Conservation (phyloP, 2,888 invertebrate species). For the Drosophila diplacantha region DNA sequence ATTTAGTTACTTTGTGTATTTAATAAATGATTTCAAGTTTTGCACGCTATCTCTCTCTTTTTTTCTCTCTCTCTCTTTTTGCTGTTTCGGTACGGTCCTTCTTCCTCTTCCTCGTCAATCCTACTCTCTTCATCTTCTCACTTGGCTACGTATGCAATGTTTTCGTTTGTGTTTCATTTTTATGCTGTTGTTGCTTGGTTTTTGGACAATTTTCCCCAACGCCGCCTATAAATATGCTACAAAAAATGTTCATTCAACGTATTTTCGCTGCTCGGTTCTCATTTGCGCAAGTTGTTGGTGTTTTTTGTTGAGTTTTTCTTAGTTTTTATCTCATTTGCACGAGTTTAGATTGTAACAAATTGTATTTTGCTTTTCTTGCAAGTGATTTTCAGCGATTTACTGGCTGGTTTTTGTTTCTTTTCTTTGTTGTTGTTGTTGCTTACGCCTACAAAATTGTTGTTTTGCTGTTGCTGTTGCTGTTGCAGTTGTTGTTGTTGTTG, state of each 20-base stretch:
- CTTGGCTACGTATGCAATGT: constrained; percentile 33
- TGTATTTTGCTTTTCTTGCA: constrained; percentile 11
- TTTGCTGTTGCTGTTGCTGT: constrained; percentile 14
- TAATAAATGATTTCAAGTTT: constrained; percentile 41
- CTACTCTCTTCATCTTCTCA: constrained; percentile 2
- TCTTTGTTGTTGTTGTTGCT: constrained; percentile 33
- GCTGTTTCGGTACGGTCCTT: constrained; percentile 5
- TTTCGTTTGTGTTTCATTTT: constrained; percentile 7
- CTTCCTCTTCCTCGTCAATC: background rate
- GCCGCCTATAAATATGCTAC: constrained; percentile 31
- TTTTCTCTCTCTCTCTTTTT: constrained; percentile 1
- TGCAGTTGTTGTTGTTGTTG: constrained; percentile 31
- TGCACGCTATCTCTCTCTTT: background rate
- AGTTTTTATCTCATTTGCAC: background rate
- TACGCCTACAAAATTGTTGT: constrained; percentile 56
- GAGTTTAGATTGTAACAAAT: constrained; percentile 21
- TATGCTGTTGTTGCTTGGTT: constrained; percentile 5
- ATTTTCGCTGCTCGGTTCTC: constrained; percentile 11
- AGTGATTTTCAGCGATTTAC: constrained; percentile 8
- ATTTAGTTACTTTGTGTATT: constrained; percentile 9
- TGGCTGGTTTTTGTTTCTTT: constrained; percentile 6
- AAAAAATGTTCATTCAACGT: constrained; percentile 22
- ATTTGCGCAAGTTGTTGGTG: constrained; percentile 21
- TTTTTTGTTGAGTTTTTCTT: constrained; percentile 10
- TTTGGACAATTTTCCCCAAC: constrained; percentile 22